Conservation (phyloP, 1,140 invertebrate species). For the Solen grandis region DNA sequence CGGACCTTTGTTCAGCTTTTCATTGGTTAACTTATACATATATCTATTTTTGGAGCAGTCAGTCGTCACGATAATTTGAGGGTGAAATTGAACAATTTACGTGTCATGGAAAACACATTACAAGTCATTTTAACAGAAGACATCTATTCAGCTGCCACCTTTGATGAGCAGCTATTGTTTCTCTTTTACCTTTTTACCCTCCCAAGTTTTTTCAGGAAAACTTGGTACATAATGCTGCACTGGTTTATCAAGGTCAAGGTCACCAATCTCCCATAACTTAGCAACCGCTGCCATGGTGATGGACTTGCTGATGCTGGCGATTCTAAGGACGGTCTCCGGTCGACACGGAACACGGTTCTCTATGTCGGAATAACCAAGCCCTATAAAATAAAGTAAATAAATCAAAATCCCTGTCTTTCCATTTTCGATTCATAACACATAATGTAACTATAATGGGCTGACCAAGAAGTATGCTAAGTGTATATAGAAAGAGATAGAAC, state of each 20-base stretch:
- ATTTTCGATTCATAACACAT: no score
- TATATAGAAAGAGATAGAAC: background rate
- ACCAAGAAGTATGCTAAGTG: background rate
- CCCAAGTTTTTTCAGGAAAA: constrained; percentile 83
- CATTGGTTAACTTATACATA: no score
- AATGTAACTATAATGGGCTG: background rate
- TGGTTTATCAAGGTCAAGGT: constrained; percentile 84
- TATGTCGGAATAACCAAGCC: constrained; percentile 84
- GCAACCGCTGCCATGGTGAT: constrained; percentile 84
- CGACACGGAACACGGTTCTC: constrained; percentile 83
- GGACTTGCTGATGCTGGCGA: constrained; percentile 86
- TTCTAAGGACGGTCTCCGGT: constrained; percentile 84
- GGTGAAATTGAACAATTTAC: no score
- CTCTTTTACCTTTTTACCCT: constrained; percentile 74
- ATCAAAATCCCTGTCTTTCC: background rate
- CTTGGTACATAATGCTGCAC: constrained; percentile 82
- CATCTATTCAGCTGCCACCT: no score
- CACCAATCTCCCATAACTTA: constrained; percentile 83
- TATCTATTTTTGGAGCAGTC: no score
- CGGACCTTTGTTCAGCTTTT: no score
- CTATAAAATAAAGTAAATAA: no score
- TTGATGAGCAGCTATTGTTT: no score
- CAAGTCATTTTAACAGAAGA: no score
- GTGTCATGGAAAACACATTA: no score
- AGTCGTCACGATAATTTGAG: no score